A percentile compares a stretch with the other conserved stretches of the same genome.
Conservation (phyloP, 1,140 invertebrate species). For the Octopus sinensis region DNA sequence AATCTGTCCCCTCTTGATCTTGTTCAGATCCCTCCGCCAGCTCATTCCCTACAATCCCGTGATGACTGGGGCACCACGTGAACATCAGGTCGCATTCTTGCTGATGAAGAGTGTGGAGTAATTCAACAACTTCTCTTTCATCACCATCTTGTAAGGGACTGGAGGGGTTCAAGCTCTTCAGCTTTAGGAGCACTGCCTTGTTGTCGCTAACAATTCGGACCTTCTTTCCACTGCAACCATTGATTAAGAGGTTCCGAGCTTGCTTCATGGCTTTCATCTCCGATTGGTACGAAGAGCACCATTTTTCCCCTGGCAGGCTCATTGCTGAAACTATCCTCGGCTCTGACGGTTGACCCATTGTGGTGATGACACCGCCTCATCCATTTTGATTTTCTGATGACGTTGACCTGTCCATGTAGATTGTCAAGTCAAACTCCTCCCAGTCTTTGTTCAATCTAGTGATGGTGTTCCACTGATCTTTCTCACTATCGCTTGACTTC, state of each 20-base stretch:
- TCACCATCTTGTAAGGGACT: background rate
- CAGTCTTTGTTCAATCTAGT: background rate
- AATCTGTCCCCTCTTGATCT: background rate
- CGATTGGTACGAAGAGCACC: background rate
- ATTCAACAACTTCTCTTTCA: background rate
- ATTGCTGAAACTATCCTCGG: background rate
- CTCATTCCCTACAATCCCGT: background rate
- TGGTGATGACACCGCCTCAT: background rate
- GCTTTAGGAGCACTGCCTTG: background rate
- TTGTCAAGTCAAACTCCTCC: background rate
- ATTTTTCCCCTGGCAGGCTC: background rate
- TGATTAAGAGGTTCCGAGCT: background rate
- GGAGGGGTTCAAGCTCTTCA: background rate
- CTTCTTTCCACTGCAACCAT: background rate
- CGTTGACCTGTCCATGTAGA: background rate
- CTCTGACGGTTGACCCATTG: background rate
- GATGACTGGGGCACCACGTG: constrained; percentile 2
- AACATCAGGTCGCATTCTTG: background rate
- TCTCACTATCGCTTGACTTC: too few relatives aligned
- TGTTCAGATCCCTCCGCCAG: background rate
- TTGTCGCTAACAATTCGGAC: background rate
- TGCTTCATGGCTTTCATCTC: background rate
- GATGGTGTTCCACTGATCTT: background rate
- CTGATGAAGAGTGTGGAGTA: background rate
- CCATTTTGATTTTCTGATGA: background rate